phyloP scores from a whole-genome alignment of 2,797 vertebrate species.

The Amblyopsis hoosieri region DNA sequence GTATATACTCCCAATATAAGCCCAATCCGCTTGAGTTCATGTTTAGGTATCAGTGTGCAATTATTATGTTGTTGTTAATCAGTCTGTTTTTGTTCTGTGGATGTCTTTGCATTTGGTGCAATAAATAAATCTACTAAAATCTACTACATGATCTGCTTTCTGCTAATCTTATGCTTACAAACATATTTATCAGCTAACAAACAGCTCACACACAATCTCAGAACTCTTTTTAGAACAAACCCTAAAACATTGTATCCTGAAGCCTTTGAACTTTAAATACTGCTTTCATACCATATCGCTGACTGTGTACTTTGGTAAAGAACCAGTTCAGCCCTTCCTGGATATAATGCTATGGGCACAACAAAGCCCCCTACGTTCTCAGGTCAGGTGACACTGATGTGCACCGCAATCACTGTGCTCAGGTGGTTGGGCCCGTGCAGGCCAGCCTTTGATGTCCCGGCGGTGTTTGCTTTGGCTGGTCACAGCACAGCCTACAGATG shows the following conservation, averaged over 20 bases:
- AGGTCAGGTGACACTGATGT: conserved; percentile 55
- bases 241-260: neutral
- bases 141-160: too few relatives aligned
- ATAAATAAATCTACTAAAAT: too few relatives aligned
- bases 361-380: conserved; percentile 37
- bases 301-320: conserved; percentile 3
- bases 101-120: too few relatives aligned
- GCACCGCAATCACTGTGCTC: conserved; percentile 54
- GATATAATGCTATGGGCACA: conserved; percentile 41
- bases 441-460: conserved; percentile 67
- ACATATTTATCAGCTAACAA: too few relatives aligned
- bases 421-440: conserved; percentile 46
- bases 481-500: conserved; percentile 64
- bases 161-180: too few relatives aligned
- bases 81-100: too few relatives aligned
- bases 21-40: neutral
- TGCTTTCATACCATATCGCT: conserved; percentile 1
- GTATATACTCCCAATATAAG: too few relatives aligned
- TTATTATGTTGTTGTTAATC: too few relatives aligned
- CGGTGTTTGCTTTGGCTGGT: conserved; percentile 65
- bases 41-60: neutral
- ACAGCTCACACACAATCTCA: conserved; percentile 2
- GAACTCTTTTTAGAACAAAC: conserved; percentile 2
- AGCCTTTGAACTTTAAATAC: conserved; percentile 15
- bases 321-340: conserved; percentile 24